Evolutionary conservation across 2,888 invertebrate genomes (phyloP).

Genomic region (Lasioglossum vierecki): DNA sequence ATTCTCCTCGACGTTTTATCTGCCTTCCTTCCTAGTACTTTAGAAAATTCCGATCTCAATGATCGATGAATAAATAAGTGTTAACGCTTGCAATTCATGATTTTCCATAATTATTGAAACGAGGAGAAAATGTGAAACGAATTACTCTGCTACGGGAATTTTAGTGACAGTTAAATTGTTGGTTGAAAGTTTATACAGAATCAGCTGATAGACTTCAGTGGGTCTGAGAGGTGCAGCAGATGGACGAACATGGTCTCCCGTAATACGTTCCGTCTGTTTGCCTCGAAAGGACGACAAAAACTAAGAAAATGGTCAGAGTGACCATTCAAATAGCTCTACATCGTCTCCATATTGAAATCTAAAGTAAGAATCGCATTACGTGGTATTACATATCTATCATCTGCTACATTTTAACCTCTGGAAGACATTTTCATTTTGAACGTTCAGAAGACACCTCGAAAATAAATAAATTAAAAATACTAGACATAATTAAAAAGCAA

Average conservation of each 20-base stretch:
- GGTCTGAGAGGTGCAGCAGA: conserved; percentile 56
- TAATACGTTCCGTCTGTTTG: conserved; percentile 64
- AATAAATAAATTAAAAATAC: background rate
- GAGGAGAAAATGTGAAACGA: background rate
- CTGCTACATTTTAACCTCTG: background rate
- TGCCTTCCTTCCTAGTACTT: background rate
- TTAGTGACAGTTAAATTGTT: conserved; percentile 19
- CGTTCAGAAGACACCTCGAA: background rate
- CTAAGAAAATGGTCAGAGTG: conserved; percentile 27
- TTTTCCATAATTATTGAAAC: background rate
- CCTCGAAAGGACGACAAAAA: conserved; percentile 50
- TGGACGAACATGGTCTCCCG: conserved; percentile 60
- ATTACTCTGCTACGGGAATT: background rate
- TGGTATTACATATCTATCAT: background rate
- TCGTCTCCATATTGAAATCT: conserved; percentile 14
- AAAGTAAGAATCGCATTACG: background rate
- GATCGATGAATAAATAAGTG: background rate
- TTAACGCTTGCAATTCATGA: background rate
- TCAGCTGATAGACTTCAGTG: conserved; percentile 33
- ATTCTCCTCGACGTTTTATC: background rate
- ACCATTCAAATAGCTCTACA: conserved; percentile 36
- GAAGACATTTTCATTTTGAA: background rate
- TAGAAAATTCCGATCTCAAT: background rate
- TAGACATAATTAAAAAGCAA: background rate
- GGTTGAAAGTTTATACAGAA: conserved; percentile 31